Evolutionary conservation across 2,797 vertebrate species (phyloP).

Genomic region (Anguilla obscura): DNA sequence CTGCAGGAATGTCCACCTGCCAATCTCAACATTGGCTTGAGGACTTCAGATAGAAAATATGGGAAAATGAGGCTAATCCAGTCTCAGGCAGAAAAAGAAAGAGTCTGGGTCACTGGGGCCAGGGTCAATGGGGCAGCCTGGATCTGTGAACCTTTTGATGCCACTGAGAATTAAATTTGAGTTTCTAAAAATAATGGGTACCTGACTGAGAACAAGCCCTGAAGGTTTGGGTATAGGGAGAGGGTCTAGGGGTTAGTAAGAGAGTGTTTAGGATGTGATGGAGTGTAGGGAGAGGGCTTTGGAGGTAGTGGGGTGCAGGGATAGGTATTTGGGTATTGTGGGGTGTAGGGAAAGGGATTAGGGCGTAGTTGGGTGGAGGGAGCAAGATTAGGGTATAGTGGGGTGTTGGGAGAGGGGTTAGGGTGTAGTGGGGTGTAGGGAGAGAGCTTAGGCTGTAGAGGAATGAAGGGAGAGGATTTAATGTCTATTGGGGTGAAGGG

Average conservation of each 20-base stretch:
- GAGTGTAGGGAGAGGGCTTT: neutral
- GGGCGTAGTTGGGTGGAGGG: neutral
- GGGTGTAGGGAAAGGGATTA: neutral
- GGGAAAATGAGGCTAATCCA: neutral
- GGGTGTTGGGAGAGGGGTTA: neutral
- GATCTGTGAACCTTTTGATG: neutral
- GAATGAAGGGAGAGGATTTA: neutral
- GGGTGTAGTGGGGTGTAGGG: neutral
- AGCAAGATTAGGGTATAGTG: neutral
- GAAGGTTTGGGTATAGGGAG: neutral
- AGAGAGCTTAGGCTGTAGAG: neutral
- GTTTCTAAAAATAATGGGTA: constrained; percentile 3
- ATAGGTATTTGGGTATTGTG: neutral
- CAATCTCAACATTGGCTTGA: constrained; percentile 42
- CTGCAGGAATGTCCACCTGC: constrained; percentile 48
- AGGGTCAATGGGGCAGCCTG: constrained; percentile 6
- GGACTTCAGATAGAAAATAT: constrained; percentile 27
- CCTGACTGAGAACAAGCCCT: neutral
- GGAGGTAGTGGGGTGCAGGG: too few relatives aligned
- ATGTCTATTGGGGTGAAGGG: neutral
- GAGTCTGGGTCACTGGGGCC: neutral
- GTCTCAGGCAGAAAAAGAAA: neutral
- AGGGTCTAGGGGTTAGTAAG: neutral
- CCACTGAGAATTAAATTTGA: neutral
- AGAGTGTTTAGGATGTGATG: neutral